Conservation (phyloP, 92 coral and sea anemone species). For the Pocillopora meandrina region DNA sequence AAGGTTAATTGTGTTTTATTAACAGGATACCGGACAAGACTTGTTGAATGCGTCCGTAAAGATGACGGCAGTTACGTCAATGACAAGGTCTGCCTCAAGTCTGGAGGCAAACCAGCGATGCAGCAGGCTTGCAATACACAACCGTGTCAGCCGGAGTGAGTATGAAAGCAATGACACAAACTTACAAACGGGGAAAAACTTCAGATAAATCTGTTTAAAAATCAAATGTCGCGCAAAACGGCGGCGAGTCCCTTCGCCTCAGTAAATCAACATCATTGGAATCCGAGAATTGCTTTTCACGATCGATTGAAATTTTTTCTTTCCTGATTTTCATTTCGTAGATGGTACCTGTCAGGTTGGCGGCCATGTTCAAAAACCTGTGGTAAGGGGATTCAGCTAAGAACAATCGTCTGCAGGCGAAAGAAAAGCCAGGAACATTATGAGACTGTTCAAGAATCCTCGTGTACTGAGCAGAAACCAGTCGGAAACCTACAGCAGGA, state of each 20-base stretch:
- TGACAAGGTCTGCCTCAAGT: constrained; percentile 54
- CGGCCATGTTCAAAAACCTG: constrained; percentile 91
- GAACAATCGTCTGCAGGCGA: constrained; percentile 76
- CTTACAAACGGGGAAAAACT: not conserved
- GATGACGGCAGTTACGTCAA: constrained; percentile 85
- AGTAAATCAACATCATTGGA: too few relatives aligned
- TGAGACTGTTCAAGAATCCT: constrained; percentile 50
- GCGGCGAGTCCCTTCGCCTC: too few relatives aligned
- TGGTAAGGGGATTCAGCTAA: constrained; percentile 81
- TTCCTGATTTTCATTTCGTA: not conserved
- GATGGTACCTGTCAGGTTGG: constrained; percentile 91
- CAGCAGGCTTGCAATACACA: constrained; percentile 64
- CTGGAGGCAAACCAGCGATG: constrained; percentile 55
- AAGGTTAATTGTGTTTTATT: not conserved
- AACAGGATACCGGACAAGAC: constrained; percentile 60
- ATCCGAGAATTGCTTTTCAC: not conserved
- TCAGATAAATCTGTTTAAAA: not conserved
- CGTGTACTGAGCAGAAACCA: constrained; percentile 59
- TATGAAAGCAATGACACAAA: not conserved
- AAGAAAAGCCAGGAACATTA: constrained; percentile 60
- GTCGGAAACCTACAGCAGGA: constrained; percentile 49
- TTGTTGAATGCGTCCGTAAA: constrained; percentile 72
- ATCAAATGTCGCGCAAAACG: too few relatives aligned
- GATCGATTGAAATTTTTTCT: not conserved
- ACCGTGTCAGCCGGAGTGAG: constrained; percentile 86